Percentiles rank a stretch among this genome's conserved stretches.
Evolutionary conservation across 2,888 invertebrate genomes (phyloP).

Genomic region (Macaria notata): DNA sequence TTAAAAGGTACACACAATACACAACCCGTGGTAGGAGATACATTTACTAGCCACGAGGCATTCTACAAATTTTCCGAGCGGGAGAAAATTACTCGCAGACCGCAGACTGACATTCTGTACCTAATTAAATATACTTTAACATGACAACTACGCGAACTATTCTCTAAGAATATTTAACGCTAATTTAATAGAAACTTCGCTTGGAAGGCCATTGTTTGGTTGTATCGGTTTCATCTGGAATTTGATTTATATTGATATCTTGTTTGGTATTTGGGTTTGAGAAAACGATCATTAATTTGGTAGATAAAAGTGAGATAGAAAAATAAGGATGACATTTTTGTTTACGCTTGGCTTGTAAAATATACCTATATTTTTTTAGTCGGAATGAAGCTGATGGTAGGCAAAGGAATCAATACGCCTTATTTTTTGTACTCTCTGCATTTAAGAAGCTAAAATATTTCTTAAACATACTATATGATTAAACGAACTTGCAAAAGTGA

Average conservation of each 20-base stretch:
- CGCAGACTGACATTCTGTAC: conserved; percentile 33
- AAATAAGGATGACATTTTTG: no score
- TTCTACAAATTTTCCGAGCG: conserved; percentile 34
- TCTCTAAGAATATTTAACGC: conserved; percentile 24
- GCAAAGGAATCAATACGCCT: no score
- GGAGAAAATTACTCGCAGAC: conserved; percentile 25
- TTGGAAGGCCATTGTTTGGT: conserved; percentile 22
- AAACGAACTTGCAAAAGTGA: no score
- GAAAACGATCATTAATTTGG: conserved; percentile 7
- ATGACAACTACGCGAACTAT: conserved; percentile 28
- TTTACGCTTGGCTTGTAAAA: no score
- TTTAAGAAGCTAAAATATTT: no score
- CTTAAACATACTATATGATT: no score
- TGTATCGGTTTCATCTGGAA: conserved; percentile 29
- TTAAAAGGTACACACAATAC: conserved; percentile 8
- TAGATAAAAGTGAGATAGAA: not conserved
- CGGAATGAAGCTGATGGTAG: no score
- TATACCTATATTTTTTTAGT: no score
- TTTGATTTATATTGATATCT: conserved; percentile 29
- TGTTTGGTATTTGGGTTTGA: conserved; percentile 15
- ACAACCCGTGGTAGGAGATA: conserved; percentile 31
- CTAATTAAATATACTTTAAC: conserved; percentile 31
- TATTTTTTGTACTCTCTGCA: no score
- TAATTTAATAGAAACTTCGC: conserved; percentile 30
- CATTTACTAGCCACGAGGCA: conserved; percentile 27